Conservation (phyloP, 2,888 invertebrate species). For the Lithophane socia region DNA sequence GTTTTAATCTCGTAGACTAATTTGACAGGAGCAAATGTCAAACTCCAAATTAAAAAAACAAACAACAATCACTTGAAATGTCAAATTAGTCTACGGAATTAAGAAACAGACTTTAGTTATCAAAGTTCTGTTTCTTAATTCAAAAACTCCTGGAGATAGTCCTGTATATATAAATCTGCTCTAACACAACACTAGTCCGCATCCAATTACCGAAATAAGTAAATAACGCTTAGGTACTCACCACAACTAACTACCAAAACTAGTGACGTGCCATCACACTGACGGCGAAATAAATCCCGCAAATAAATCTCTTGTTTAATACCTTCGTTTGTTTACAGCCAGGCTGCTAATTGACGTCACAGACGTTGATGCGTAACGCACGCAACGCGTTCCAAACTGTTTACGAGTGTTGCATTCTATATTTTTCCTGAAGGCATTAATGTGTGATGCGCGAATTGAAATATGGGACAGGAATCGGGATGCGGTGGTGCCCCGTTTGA, state of each 20-base stretch:
- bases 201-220: slow-evolving; percentile 12
- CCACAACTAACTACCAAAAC: slow-evolving; percentile 3
- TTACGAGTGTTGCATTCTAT: slow-evolving; percentile 81
- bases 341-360: slow-evolving; percentile 81
- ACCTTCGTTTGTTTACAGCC: slow-evolving; percentile 68
- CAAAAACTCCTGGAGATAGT: not conserved
- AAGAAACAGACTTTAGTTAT: not conserved
- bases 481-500: slow-evolving; percentile 70
- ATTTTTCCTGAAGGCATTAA: slow-evolving; percentile 85
- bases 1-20: too few relatives aligned
- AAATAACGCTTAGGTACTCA: slow-evolving; percentile 1
- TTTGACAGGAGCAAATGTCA: too few relatives aligned
- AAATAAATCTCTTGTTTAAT: slow-evolving; percentile 49
- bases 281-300: slow-evolving; percentile 30
- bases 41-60: too few relatives aligned
- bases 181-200: not conserved
- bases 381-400: slow-evolving; percentile 74
- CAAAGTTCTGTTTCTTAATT: too few relatives aligned
- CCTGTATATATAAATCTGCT: too few relatives aligned
- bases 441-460: slow-evolving; percentile 84
- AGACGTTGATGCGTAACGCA: slow-evolving; percentile 73
- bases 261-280: slow-evolving; percentile 14
- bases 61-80: too few relatives aligned
- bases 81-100: too few relatives aligned
- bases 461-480: slow-evolving; percentile 75